Base-by-base conservation (phyloP, 2,113 vertebrate species). In the Brachypodius melanocephalos region DNA sequence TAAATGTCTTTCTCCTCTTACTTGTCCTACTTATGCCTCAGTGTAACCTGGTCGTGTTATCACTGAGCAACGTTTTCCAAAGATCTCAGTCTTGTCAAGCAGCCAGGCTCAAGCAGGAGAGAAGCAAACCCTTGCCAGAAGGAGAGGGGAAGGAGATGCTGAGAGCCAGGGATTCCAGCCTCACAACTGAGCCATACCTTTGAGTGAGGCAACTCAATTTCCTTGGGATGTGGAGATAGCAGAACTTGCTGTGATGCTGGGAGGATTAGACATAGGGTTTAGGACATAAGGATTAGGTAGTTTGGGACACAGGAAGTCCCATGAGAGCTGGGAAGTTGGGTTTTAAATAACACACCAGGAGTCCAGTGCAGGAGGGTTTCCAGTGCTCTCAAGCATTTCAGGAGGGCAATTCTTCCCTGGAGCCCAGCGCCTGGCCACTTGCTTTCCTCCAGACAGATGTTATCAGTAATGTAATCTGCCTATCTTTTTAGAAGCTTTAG, bases 401-500 rank as follows among this genome's bases (percentile, higher is more conserved):
- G 74, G 52, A 91, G 61, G n/a, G 25, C 26, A 48, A 0, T 19
- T 43, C 10, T 73, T 72, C 40, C n/a, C 61, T 57, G 25, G 73
- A 78, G 34, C 17, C 14, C 55, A n/a, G 18, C 6, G 36, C 22
- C 2, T 16, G 24, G 17, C 32, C 24, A 22, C 54, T 28, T 85
- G 48, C 25, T 54, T 73, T 58, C 51, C 55, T 46, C 58, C 15
- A 26, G 66, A 51, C 12, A 49, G 73, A 81, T 54, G 34, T 57
- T 84, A 52, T 31, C 36, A 25, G 57, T 61, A 46, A 28, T 43
- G 29, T 38, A 36, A 57, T 78, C 26, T 51, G 7, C 13, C 34
- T 71, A 32, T 80, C 32, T 15, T 84, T 81, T 68, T 45, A 65
- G 68, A 86, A 83, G 55, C 54, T 91, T 93, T 84, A 66, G 75